Conservation (phyloP, 2,113 vertebrate species). For the Strix uralensis region DNA sequence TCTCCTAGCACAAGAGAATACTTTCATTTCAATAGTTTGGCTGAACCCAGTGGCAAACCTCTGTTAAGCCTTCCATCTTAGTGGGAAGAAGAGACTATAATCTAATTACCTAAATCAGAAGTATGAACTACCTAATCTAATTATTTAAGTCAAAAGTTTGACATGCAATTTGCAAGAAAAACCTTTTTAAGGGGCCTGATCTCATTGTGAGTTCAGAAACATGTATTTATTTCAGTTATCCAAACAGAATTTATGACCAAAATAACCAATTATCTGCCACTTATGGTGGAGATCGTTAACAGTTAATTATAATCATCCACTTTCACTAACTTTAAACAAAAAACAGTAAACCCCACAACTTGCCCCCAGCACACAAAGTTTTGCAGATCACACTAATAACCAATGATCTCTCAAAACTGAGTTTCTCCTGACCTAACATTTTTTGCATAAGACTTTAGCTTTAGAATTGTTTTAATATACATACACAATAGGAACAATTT, state of each 20-base stretch:
- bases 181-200: not conserved
- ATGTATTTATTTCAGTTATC: not conserved
- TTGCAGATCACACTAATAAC: not conserved
- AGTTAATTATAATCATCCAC: not conserved
- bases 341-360: not conserved
- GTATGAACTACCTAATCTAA: not conserved
- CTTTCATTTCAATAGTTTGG: not conserved
- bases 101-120: not conserved
- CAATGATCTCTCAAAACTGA: not conserved
- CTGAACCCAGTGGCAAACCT: not conserved
- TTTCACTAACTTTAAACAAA: not conserved
- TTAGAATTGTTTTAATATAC: not conserved
- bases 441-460: not conserved
- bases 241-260: not conserved
- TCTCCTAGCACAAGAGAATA: not conserved
- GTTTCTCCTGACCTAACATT: not conserved
- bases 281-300: not conserved
- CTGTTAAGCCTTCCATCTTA: not conserved
- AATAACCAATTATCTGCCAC: not conserved
- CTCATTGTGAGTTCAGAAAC: not conserved
- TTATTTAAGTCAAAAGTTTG: not conserved
- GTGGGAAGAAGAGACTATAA: not conserved
- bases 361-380: not conserved
- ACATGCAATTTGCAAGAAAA: not conserved
- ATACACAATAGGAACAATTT: not conserved